Base-by-base conservation (phyloP, 2,113 vertebrate species). In the Ophthalmolycus amberensis region DNA sequence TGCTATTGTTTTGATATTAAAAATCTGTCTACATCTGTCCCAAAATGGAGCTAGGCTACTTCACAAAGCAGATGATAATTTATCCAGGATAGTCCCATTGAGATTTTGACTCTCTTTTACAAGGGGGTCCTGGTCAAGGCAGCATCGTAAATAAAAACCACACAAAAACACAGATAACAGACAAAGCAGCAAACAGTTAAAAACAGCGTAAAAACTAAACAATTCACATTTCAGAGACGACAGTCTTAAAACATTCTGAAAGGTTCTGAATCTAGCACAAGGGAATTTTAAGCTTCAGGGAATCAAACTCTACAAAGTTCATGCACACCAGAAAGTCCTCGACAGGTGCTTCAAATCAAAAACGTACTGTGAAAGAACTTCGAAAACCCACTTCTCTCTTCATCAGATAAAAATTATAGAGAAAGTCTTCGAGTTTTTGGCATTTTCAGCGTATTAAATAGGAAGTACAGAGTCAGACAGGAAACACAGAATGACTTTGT, bases 211-310 rank as follows among this genome's bases (percentile, higher is more conserved):
- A 20, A 52, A 22, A 48, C 46, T 2, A 18, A 46, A 46, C 1
- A 44, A 15, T 1, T 14, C 4, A 14, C 11, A 12, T 44, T 3
- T 44, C 2, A 44, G 42, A 44, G 42, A 44, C 10, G 11, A 12
- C 42, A 14, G 4, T 44, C 42, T 38, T 38, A 38, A 38, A 38
- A 38, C 7, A 38, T 64, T 42, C 25, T n/a, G n/a, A 25, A 25
- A 76, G 44, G 32, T 38, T 63, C 25, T 63, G 42, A 68, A 52
- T 54, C 34, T 27, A 44, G 6, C 66, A 44, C 14, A 46, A 44
- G 10, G 42, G 60, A 32, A 56, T 71, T 79, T 79, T n/a, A 52
- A 75, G 46, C 71, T 50, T 67, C 15, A 52, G 69, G 69, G 27
- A 79, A 54, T 46, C 15, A 72, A 58, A 73, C 58, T 48, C 60